A percentile compares a stretch with the other conserved stretches of the same genome.
Conservation (phyloP, 2,113 vertebrate genomes). For the Gallinago media region DNA sequence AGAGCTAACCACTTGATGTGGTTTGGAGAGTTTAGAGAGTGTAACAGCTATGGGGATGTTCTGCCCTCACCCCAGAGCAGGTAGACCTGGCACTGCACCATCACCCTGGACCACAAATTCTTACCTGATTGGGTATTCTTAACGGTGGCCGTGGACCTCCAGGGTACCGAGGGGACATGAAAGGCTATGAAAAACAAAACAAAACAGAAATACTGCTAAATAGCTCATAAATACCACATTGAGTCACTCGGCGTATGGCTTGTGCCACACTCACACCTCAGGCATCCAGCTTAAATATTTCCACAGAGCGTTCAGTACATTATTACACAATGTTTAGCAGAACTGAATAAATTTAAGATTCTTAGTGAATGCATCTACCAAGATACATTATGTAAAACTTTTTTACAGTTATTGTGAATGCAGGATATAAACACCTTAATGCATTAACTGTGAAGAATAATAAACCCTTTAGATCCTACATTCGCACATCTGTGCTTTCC, state of each 20-base stretch:
- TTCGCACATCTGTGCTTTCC: not conserved
- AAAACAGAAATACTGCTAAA: not conserved
- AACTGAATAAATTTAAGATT: not conserved
- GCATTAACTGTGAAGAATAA: not conserved
- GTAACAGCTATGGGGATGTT: not conserved
- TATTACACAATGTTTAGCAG: not conserved
- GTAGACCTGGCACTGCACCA: not conserved
- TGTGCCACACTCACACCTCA: not conserved
- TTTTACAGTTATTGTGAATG: not conserved
- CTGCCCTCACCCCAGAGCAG: not conserved
- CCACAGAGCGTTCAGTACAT: not conserved
- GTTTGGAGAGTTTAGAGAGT: not conserved
- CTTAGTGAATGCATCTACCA: not conserved
- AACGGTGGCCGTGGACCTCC: slow-evolving; percentile 94
- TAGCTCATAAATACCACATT: not conserved
- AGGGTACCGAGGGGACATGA: slow-evolving; percentile 99
- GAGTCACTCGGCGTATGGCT: not conserved
- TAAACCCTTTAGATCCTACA: not conserved
- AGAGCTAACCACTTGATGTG: not conserved
- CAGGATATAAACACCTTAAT: not conserved
- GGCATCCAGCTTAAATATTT: not conserved
- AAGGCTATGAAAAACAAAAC: slow-evolving; percentile 79
- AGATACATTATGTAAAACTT: not conserved
- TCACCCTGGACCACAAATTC: not conserved
- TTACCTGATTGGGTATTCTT: slow-evolving; percentile 98